Evolutionary conservation across 2,113 vertebrate genomes (phyloP), one percentile per base, ranked within the genome.

Genomic region (Daubentonia madagascariensis): DNA sequence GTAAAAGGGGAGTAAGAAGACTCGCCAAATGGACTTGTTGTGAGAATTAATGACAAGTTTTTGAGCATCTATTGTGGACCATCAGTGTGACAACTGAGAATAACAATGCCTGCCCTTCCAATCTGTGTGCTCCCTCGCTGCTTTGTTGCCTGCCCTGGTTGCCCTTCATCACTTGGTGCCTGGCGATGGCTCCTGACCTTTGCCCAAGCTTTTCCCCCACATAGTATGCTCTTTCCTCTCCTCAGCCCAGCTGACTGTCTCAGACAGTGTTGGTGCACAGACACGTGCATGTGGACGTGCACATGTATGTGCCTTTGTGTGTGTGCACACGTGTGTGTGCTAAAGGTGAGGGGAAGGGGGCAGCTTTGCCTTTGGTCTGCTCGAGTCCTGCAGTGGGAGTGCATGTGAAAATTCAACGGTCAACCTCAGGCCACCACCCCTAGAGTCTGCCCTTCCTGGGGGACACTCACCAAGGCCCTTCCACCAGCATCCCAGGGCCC

Each of bases 271-370:
- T 32, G 4, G 70, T 35, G 8, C 9, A 12, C 37, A 72, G n/a
- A 72, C 8, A 2, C 22, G 12, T 40, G 45, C 28, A 32, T 25
- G 59, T 52, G 52, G 52, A n/a, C n/a, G n/a, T n/a, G n/a, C 50
- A 52, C 50, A 12, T 52, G 50, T 52, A 52, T 52, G n/a, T n/a
- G n/a, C n/a, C 50, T 52, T 13, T 23, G 57, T 1, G 6, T 6
- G 5, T 13, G 1, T 3, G 1, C 23, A 50, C 28, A 5, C 18
- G 1, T 6, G 35, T 16, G 17, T 68, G 14, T 17, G 43, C 67
- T 35, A 12, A 52, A 54, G 28, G 10, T 18, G 28, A 54, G 11
- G 48, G 48, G n/a, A 28, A 54, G 23, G 8, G 14, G 48, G 79
- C 5, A 52, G 70, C 17, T 57, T 32, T 37, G 48, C n/a, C 30